These are phyloP conservation scores for Anastatus disparis DNA, from an alignment of 1,140 invertebrate species.

Conservation along the genomic window DNA sequence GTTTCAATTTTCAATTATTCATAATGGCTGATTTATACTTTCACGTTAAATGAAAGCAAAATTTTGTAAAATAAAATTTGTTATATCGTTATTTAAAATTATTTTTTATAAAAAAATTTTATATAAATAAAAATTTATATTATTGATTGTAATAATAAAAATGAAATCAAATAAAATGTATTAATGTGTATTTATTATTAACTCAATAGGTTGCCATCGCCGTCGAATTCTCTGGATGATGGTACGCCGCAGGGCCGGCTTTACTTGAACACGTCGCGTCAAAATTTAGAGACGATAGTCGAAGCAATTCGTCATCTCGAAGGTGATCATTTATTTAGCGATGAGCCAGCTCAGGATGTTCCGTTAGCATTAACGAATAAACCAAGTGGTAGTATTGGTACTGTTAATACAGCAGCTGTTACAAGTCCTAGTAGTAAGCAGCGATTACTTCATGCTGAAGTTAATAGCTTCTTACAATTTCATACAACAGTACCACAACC, in stretches of 20 bases:
- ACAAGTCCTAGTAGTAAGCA: conserved; percentile 43
- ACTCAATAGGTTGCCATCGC: conserved; percentile 68
- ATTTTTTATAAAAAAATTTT: too few species aligned
- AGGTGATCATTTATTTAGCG: conserved; percentile 89
- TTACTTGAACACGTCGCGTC: conserved; percentile 84
- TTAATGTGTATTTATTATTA: too few species aligned
- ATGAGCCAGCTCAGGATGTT: conserved; percentile 76
- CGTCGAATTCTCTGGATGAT: conserved; percentile 69
- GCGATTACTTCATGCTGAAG: conserved; percentile 71
- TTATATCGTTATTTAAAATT: too few species aligned
- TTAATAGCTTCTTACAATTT: conserved; percentile 75
- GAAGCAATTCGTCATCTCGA: conserved; percentile 97
- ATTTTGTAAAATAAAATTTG: too few species aligned
- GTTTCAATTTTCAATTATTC: too few species aligned
- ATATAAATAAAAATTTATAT: too few species aligned
- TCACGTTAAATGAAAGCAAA: too few species aligned
- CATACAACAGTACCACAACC: conserved; percentile 67
- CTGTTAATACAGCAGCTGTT: too few species aligned
- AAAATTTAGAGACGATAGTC: conserved; percentile 97
- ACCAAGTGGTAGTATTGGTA: too few species aligned
- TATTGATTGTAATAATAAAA: too few species aligned
- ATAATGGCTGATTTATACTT: too few species aligned
- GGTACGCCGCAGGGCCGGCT: conserved; percentile 69
- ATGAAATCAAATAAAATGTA: too few species aligned
- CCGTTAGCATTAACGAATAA: conserved; percentile 79